Base-by-base conservation (phyloP, 2,888 invertebrate genomes). In the Ophion ellenae region DNA sequence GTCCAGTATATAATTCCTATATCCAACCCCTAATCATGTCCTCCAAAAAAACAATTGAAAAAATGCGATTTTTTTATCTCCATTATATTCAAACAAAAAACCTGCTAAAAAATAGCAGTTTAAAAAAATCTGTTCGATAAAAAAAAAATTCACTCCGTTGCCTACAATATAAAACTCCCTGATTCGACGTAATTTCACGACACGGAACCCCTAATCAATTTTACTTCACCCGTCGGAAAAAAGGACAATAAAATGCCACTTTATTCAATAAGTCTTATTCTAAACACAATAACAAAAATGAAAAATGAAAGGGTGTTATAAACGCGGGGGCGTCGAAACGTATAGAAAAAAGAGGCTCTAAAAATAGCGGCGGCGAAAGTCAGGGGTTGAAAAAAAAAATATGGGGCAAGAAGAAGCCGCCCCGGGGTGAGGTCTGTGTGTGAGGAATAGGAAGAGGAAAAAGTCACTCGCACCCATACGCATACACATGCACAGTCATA, bases 321-420 rank as follows among this genome's bases (percentile, higher is more conserved):
- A 32, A 64, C 2, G 20, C 6, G 28, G 57, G 47, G 40, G 57
- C 9, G 32, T 32, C 45, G n/a, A 20, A 57, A 64, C n/a, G 73
- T n/a, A 4, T 32, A 45, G 67, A 67, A 67, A 36, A 61, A 45
- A 67, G 59, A 45, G 61, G 61, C 67, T 59, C 70, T 45, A 63
- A 75, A 75, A 81, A 75, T 36, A 47, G 75, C 7, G 53, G 14
- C 32, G 36, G 61, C 57, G 47, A 59, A 66, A 32, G 53, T 14
- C 17, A 28, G 40, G 28, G 57, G 71, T 2, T 4, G 47, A 14
- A 40, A 24, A 74, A 40, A 76, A 77, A 47, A 45, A 59, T 61
- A 76, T 59, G 64, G 63, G 53, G 28, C 57, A 82, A 74, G 81
- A 69, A 77, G 69, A 83, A 71, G 64, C 47, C 14, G n/a, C 57